Evolutionary conservation across 1,140 invertebrate genomes (phyloP), one percentile per base, ranked within the genome.

Genomic region (Zaprionus capensis): DNA sequence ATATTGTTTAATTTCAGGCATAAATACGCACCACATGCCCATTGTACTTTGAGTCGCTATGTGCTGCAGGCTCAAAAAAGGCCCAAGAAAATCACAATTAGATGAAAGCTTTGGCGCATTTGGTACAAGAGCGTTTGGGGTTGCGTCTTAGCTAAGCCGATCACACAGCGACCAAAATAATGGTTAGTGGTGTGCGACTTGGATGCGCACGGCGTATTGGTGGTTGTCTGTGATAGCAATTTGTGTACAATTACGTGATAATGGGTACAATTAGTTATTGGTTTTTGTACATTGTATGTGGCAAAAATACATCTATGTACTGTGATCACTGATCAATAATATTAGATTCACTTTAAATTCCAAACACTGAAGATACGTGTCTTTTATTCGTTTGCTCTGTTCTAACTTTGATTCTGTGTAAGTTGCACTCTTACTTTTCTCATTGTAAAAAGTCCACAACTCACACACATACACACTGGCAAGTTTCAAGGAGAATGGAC

Each of bases 381-480:
- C 20, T 49, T 24, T 57, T 67, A 61, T 55, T 55, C 38, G 31
- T 41, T 55, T 55, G 24, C 55, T 59, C 31, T 24, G 63, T 15
- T 14, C 24, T 31, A 61, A 67, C 76, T 71, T 61, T 58, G 46
- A 44, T 73, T 44, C 74, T 61, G 53, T 36, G 31, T 14, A 81
- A 72, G 77, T 72, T 81, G 83, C 80, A 88, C 83, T 86, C 83
- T 74, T 81, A 86, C 80, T 88, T 88, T 88, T 88, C 83, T 84
- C 83, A 87, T 83, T 83, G 88, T 67, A 41, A 69, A 28, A 36
- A 75, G 67, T 36, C n/a, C 66, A 67, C 34, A 74, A 17, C 53
- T 53, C 51, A 49, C 12, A 77, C 28, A 41, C 20, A 62, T 20
- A 69, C 20, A 74, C 4, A 61, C 51, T 44, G 24, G 46, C 41